Base-by-base conservation (phyloP, 64 coral and sea anemone species). In the Pocillopora verrucosa region DNA sequence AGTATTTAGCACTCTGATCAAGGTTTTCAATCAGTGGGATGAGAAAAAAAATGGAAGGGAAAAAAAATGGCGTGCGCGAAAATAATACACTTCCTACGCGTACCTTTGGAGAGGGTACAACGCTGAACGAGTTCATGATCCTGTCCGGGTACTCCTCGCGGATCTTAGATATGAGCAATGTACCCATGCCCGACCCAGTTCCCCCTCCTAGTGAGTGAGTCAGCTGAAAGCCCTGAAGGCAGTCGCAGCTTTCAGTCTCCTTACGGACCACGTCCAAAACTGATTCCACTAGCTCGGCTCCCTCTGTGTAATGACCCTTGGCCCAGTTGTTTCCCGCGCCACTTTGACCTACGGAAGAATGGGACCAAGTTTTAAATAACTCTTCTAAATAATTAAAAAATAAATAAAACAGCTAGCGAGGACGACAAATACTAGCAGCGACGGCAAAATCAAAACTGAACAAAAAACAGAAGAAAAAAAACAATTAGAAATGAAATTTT, bases 141-240 rank as follows among this genome's bases (percentile, higher is more conserved):
- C 90, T 91, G 24, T 91, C 90, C 11, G 90, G 90, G 60, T 91
- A 91, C 72, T 91, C 90, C 81, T 91, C 90, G 74, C 90, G 90
- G 24, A 91, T 91, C 72, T 91, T 91, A 16, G 90, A 91, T 61
- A 91, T 84, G 1, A 91, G 80, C 36, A 91, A 34, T 26, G 90
- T 91, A n/a, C 90, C 90, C 80, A 91, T 84, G 75, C 90, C 90
- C 10, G 90, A 91, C 36, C 90, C 90, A 84, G 90, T 91, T 1
- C 90, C 90, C 9, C 90, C 90, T 63, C 90, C 90, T 56, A 91
- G 65, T 35, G 90, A 84, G 38, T 91, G 90, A 67, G 82, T 91
- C 70, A 91, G 81, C 90, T 91, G 90, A 63, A 91, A 84, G 25
- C 90, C 90, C 36, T 91, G 90, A 62, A 91, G 36, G 38, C 90